Conservation (phyloP, 2,888 invertebrate genomes). For the Standfussiana lucernea region DNA sequence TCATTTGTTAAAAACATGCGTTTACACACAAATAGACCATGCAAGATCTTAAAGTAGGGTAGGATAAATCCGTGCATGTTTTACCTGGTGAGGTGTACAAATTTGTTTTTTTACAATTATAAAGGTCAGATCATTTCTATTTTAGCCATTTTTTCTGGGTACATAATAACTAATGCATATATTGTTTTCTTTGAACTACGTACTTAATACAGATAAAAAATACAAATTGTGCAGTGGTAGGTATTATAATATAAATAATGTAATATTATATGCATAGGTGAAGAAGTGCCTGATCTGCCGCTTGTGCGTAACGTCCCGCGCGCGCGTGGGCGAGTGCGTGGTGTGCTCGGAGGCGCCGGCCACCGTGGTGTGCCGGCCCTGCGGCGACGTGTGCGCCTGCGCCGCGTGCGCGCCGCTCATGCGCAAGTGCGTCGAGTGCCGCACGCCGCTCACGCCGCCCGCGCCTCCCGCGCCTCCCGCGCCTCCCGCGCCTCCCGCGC, state of each 20-base stretch:
- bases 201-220: too few species aligned
- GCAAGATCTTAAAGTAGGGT: too few species aligned
- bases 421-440: conserved; percentile 99
- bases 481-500: conserved; percentile 92
- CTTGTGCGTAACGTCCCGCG: conserved; percentile 35
- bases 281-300: conserved; percentile 99
- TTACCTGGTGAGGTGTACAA: too few species aligned
- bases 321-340: conserved; percentile 97
- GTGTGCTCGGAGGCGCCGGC: conserved; percentile 98
- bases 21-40: too few species aligned
- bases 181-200: too few species aligned
- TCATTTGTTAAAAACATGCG: too few species aligned
- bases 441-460: conserved; percentile 93
- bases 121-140: too few species aligned
- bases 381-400: conserved; percentile 98
- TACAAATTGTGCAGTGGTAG: too few species aligned
- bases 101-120: too few species aligned
- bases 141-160: too few species aligned
- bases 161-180: too few species aligned
- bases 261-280: conserved; percentile 87
- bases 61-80: too few species aligned
- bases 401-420: conserved; percentile 96
- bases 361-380: conserved; percentile 97
- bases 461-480: conserved; percentile 39
- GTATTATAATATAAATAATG: background rate